These are phyloP conservation scores for Drosophila orena DNA, from an alignment of 1,140 invertebrate species.

Conservation along the genomic window DNA sequence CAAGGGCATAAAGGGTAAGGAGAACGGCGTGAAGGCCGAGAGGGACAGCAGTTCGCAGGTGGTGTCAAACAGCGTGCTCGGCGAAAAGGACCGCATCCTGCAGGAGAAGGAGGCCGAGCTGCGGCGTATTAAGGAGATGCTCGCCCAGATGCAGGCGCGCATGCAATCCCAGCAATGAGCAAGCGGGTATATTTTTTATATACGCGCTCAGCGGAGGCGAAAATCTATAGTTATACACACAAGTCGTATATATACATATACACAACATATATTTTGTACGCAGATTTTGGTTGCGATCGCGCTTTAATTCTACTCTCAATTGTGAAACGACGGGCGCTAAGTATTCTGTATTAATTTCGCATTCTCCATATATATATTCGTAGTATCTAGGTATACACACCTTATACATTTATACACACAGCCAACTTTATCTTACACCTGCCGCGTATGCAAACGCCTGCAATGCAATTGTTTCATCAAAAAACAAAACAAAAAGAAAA, in stretches of 20 bases:
- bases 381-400: constrained; percentile 34
- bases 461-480: constrained; percentile 51
- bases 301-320: constrained; percentile 50
- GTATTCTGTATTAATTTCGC: constrained; percentile 50
- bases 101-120: constrained; percentile 96
- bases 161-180: constrained; percentile 89
- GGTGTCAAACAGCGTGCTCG: constrained; percentile 82
- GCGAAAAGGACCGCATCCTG: constrained; percentile 93
- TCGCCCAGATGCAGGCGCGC: constrained; percentile 97
- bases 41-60: constrained; percentile 60
- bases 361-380: constrained; percentile 46
- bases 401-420: constrained; percentile 29
- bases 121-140: constrained; percentile 96
- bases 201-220: constrained; percentile 1
- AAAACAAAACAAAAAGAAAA: too few species aligned
- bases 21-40: constrained; percentile 75
- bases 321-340: constrained; percentile 64
- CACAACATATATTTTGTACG: constrained; percentile 69
- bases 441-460: constrained; percentile 38
- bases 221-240: constrained; percentile 92
- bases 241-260: constrained; percentile 33
- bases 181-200: background rate
- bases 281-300: constrained; percentile 60
- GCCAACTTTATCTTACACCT: constrained; percentile 13
- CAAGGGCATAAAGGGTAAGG: constrained; percentile 89